Conservation (phyloP, 35 echinoderm and acorn worm genomes). For the Acanthaster planci region DNA sequence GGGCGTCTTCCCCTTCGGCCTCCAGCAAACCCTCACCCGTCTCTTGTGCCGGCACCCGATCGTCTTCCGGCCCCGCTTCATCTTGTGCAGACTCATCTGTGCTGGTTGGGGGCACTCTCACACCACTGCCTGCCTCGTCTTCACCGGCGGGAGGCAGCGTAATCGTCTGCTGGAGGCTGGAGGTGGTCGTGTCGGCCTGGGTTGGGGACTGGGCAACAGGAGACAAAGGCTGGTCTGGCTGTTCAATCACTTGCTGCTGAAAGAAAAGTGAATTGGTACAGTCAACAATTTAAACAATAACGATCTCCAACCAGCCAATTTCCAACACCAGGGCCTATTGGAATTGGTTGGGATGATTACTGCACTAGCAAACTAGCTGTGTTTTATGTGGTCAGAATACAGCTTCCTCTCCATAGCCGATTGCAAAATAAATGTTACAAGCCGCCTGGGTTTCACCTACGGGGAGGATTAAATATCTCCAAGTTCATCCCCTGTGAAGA, state of each 20-base stretch:
- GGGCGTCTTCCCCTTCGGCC: not conserved
- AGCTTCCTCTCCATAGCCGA: no score
- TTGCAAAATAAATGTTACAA: no score
- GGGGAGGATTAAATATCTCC: no score
- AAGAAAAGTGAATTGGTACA: not conserved
- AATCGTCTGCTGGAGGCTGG: not conserved
- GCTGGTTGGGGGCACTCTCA: not conserved
- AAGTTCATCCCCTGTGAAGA: no score
- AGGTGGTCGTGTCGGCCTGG: not conserved
- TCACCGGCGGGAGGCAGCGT: not conserved
- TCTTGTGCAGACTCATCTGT: not conserved
- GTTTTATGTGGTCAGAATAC: no score
- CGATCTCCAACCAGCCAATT: no score
- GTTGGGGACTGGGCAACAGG: not conserved
- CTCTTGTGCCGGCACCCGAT: not conserved
- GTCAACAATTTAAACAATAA: no score
- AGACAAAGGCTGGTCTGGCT: not conserved
- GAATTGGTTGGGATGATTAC: no score
- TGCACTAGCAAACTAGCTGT: no score
- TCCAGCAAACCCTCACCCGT: not conserved
- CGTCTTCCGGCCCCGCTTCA: not conserved
- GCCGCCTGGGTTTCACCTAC: no score
- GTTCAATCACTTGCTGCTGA: not conserved
- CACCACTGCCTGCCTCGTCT: conserved; percentile 3
- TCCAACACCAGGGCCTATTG: no score